Evolutionary conservation across 2,888 invertebrate genomes (phyloP), one percentile per base, ranked within the genome.

Genomic region (Lycia hirtaria): DNA sequence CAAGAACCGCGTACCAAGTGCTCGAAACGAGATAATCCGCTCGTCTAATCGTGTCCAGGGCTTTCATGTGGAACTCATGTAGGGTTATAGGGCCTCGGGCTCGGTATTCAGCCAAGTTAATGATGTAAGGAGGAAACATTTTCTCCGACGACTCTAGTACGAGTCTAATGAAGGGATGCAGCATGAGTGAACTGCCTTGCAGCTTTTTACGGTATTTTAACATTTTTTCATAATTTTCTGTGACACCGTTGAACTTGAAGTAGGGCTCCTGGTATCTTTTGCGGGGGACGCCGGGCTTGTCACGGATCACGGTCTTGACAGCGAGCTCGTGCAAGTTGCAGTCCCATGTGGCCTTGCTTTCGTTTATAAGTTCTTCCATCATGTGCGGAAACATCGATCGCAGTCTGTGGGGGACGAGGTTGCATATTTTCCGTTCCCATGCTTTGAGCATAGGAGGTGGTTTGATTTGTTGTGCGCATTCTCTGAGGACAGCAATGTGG

Each of bases 191-290:
- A 35, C 92, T 93, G 28, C 87, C 88, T 68, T 92, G 81, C 0
- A 96, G 73, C 66, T 89, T 91, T 35, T 92, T 92, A 33, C 94
- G 92, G 72, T 88, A 93, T 61, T 81, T 88, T 7, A 95, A 54
- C 87, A 93, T 96, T 61, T 85, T 90, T 0, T 84, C 73, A 69
- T 94, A 94, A 65, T 93, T 89, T n/a, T 87, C 74, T 0, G 96
- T 95, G 61, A 93, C 86, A 0, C 96, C 96, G 0, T 93, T 88
- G 65, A 90, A 93, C 75, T 94, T 94, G 71, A 94, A 94, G 56
- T 93, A 82, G 19, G 87, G 81, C 72, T 94, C 92, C 57, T 73
- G 75, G 60, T 88, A 87, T 56, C 90, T 85, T 14, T 83, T 79
- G 53, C 92, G 86, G 2, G 93, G 83, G 4, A 93, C 92, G 32